Evolutionary conservation across 2,888 invertebrate genomes (phyloP), one percentile per base, ranked within the genome.

Genomic region (Balanococcus diminutus): DNA sequence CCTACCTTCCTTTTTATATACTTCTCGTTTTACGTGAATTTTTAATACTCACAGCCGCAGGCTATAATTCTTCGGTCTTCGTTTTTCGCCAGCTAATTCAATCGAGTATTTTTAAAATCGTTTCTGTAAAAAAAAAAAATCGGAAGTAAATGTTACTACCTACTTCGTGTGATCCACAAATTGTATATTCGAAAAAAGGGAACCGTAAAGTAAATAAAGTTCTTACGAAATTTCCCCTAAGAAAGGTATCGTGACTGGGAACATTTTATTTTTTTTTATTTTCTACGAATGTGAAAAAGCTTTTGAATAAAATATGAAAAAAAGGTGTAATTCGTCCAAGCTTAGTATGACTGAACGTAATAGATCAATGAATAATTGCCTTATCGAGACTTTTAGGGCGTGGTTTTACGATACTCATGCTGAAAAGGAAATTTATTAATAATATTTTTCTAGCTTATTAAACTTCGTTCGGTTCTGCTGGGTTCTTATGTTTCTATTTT

Each of bases 311-410:
- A 72, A 72, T 72, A 72, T 72, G 14, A 32, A 16, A 32, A 72
- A 72, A 31, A 31, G n/a, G 14, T 31, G n/a, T 31, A 72, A 72
- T 32, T 72, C 32, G 19, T 32, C 31, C 32, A 32, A 32, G 72
- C n/a, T 28, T 72, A 72, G 32, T 32, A 32, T 32, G 72, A 72
- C 32, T 72, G n/a, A 32, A 72, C n/a, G 32, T 72, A 32, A n/a
- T 16, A 72, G 72, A 72, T 31, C 72, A 72, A 72, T 72, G 72
- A 72, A 72, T 72, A n/a, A 72, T 72, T 72, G 72, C 32, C 16
- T 32, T 72, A 32, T 72, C n/a, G 16, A 72, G 6, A 4, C 14
- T 31, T 72, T 72, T 32, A 31, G 16, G 32, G 72, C 32, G 72
- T 72, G 72, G 72, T 32, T 25, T 61, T 61, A 32, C 16, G 11